Conservation (phyloP, 2,888 invertebrate genomes). For the Drosophila eohydei region DNA sequence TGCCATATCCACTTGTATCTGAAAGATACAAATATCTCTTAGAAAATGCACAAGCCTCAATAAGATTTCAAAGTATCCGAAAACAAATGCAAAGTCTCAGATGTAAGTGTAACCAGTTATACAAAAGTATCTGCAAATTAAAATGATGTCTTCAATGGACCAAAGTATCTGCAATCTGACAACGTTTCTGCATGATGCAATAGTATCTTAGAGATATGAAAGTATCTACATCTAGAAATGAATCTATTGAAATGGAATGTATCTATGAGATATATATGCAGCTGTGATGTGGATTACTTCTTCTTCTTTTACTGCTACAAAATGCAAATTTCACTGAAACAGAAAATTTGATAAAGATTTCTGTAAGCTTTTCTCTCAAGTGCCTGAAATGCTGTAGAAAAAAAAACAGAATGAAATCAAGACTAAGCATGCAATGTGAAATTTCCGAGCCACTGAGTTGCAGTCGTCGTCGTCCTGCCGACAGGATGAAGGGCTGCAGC, state of each 20-base stretch:
- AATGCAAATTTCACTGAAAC: not conserved
- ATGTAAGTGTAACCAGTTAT: not conserved
- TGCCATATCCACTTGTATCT: too few species aligned
- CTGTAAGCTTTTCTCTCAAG: not conserved
- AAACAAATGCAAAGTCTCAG: too few species aligned
- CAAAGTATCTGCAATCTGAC: not conserved
- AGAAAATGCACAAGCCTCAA: not conserved
- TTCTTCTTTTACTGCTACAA: too few species aligned
- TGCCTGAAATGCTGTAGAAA: not conserved
- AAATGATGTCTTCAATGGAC: not conserved
- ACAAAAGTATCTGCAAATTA: not conserved
- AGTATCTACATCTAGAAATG: not conserved
- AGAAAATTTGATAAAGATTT: constrained; percentile 2
- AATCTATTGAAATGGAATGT: not conserved
- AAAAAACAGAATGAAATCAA: not conserved
- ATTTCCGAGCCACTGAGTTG: constrained; percentile 65
- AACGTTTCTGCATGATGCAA: not conserved
- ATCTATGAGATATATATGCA: not conserved
- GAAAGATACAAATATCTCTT: too few species aligned
- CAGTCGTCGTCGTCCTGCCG: not conserved
- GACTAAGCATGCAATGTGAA: constrained; percentile 59
- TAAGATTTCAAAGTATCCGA: too few species aligned
- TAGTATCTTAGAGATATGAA: not conserved
- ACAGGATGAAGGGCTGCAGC: not conserved
- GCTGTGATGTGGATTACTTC: too few species aligned